Percentiles rank a stretch among this genome's conserved stretches.
Conservation (phyloP, 1,140 invertebrate species). For the Panulirus ornatus region DNA sequence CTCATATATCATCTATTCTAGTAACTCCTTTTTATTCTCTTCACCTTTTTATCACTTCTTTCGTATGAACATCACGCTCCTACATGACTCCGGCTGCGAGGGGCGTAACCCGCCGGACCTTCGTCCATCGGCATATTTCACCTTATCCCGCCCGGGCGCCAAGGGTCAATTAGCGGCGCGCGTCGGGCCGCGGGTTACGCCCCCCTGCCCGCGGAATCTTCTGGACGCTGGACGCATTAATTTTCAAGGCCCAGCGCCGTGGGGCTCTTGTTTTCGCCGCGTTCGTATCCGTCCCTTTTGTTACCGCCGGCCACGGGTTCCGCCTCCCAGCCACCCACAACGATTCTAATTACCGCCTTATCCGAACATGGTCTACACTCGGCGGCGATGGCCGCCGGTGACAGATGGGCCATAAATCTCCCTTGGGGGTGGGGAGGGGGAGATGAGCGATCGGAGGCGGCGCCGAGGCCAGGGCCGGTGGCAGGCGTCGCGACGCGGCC, state of each 20-base stretch:
- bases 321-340: constrained; percentile 31
- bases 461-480: constrained; percentile 3
- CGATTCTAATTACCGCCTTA: constrained; percentile 22
- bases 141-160: constrained; percentile 10
- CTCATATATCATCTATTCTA: constrained; percentile 59
- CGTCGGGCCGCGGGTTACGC: constrained; percentile 24
- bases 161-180: constrained; percentile 20
- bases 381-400: background rate
- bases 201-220: constrained; percentile 5
- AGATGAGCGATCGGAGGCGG: background rate
- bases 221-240: constrained; percentile 65
- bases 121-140: background rate
- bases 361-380: constrained; percentile 19
- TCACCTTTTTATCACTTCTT: constrained; percentile 63
- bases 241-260: constrained; percentile 58
- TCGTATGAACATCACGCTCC: constrained; percentile 57
- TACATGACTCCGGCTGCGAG: constrained; percentile 1
- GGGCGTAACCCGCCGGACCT: background rate
- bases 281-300: constrained; percentile 34
- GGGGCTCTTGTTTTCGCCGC: constrained; percentile 52
- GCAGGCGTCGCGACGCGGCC: constrained; percentile 21
- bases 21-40: constrained; percentile 63
- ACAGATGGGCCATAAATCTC: constrained; percentile 30
- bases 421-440: background rate
- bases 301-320: constrained; percentile 1